Conservation (phyloP, 2,113 vertebrate genomes). For the Onychorhynchus coronatus region DNA sequence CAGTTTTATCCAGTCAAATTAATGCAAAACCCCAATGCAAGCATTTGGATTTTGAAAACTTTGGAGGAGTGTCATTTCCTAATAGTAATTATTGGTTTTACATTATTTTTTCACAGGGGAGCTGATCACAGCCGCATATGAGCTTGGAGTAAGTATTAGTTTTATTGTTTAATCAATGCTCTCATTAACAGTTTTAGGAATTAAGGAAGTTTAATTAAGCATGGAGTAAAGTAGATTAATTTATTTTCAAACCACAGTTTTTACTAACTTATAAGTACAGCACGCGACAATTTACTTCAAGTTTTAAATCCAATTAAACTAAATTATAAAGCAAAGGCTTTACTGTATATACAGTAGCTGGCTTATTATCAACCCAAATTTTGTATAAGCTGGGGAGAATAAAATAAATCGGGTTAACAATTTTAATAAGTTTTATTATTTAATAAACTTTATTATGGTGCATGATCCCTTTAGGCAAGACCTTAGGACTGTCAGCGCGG, state of each 20-base stretch:
- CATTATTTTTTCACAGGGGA: slow-evolving; percentile 99
- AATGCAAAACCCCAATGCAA: slow-evolving; percentile 99
- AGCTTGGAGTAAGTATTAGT: slow-evolving; percentile 99
- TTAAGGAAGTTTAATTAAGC: slow-evolving; percentile 99
- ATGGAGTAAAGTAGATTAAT: slow-evolving; percentile 99
- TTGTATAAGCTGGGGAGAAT: slow-evolving; percentile 99
- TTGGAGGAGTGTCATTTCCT: slow-evolving; percentile 97
- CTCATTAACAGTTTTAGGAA: slow-evolving; percentile 99
- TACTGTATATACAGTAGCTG: slow-evolving; percentile 99
- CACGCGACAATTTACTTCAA: slow-evolving; percentile 99
- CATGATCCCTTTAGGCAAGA: slow-evolving; percentile 99
- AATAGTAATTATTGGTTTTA: slow-evolving; percentile 99
- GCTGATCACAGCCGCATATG: slow-evolving; percentile 99
- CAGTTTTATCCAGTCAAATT: slow-evolving; percentile 99
- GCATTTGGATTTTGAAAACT: slow-evolving; percentile 99
- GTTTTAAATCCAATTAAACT: slow-evolving; percentile 99
- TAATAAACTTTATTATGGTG: slow-evolving; percentile 99
- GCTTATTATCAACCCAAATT: slow-evolving; percentile 98
- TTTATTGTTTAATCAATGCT: slow-evolving; percentile 99
- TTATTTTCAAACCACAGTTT: slow-evolving; percentile 99
- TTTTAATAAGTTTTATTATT: slow-evolving; percentile 99
- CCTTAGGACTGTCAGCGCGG: slow-evolving; percentile 91
- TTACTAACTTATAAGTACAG: slow-evolving; percentile 99
- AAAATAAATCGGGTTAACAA: slow-evolving; percentile 99
- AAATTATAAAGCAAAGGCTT: slow-evolving; percentile 99